These are phyloP conservation scores for Rhabditoides inermis DNA, from an alignment of 2,888 invertebrate genomes.

Conservation along the genomic window DNA sequence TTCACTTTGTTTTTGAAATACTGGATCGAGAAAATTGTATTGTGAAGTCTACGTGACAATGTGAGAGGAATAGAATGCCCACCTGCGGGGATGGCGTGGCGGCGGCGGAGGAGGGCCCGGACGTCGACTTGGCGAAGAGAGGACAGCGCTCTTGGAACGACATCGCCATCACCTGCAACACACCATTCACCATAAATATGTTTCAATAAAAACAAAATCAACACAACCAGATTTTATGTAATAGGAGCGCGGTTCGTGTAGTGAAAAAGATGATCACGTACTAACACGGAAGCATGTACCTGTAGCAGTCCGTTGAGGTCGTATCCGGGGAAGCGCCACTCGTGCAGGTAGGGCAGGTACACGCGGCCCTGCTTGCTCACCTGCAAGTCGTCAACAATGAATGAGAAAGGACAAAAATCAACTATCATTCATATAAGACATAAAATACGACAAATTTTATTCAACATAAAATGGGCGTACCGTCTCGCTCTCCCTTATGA, in stretches of 20 bases:
- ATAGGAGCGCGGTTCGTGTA: background rate
- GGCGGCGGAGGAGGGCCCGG: constrained; percentile 57
- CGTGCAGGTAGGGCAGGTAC: constrained; percentile 88
- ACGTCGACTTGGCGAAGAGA: constrained; percentile 59
- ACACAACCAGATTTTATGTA: background rate
- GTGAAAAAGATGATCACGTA: background rate
- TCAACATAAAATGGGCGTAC: background rate
- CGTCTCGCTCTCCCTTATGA: constrained; percentile 65
- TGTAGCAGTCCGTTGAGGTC: constrained; percentile 80
- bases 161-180: constrained; percentile 66
- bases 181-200: background rate
- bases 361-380: constrained; percentile 68
- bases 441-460: too few relatives aligned
- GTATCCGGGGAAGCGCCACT: constrained; percentile 73
- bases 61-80: too few relatives aligned
- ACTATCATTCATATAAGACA: background rate
- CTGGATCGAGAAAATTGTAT: too few relatives aligned
- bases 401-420: too few relatives aligned
- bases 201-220: background rate
- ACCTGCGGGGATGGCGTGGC: too few relatives aligned
- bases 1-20: too few relatives aligned
- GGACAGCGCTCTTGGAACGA: constrained; percentile 92
- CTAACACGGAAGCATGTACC: constrained; percentile 41
- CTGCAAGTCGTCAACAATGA: constrained; percentile 4
- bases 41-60: too few relatives aligned